Base-by-base conservation (phyloP, 2,113 vertebrate genomes). In the Caloenas nicobarica region DNA sequence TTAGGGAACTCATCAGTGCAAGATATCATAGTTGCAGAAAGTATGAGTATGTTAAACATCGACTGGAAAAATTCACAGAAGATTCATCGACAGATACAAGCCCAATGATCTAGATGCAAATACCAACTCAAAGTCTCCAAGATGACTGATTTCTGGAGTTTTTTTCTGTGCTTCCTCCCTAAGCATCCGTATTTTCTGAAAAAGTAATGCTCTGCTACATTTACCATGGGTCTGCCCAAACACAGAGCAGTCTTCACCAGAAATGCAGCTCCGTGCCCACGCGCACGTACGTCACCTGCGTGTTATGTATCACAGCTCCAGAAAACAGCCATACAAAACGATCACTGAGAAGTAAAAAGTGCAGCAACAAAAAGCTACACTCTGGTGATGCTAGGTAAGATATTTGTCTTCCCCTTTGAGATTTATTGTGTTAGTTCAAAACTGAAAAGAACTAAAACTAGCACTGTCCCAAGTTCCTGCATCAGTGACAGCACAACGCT, bases 241-340 rank as follows among this genome's bases (percentile, higher is more conserved):
- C 5, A 15, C 2, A 46, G 21, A 65, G 22, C 25, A 26, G 23
- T 13, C 21, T 76, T 64, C 33, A 26, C 7, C 0, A 29, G 62
- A 69, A 68, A 74, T 1, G 23, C 14, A 69, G 56, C n/a, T 22
- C 33, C 28, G 3, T 6, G 25, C 23, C 60, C 38, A 16, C 0
- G 5, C 24, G 33, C 10, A 6, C 1, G 2, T 48, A 6, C 1
- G 2, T 48, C 50, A 58, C 24, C 11, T 13, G 19, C 1, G 3
- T 14, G 33, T 24, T 16, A 58, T 2, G 23, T 34, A 38, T 21
- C 28, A 33, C 21, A 13, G 29, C 25, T 68, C n/a, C 76, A 65
- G 85, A 29, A 80, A 79, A 62, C 15, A 40, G 9, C 9, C 16
- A 26, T 46, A 14, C 31, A 44, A 76, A 71, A 31, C 6, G 25